Evolutionary conservation across 2,113 vertebrate species (phyloP).

Genomic region (Progne subis): DNA sequence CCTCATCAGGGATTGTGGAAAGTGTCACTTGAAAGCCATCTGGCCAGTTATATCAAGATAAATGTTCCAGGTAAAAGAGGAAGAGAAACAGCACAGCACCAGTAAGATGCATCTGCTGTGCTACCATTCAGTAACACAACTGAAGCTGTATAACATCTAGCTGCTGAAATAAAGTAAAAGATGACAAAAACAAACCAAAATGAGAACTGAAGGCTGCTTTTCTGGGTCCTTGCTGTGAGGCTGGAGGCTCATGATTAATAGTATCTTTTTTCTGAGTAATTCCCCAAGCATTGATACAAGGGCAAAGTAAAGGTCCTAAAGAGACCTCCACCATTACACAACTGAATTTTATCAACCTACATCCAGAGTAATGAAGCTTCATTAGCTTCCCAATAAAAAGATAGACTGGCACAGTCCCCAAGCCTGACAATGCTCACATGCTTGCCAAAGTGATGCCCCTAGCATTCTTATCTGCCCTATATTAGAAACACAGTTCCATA

Average conservation of each 20-base stretch:
- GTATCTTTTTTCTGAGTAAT: background rate
- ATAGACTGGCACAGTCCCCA: background rate
- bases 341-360: background rate
- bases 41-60: background rate
- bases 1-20: background rate
- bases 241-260: background rate
- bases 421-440: background rate
- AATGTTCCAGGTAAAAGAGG: background rate
- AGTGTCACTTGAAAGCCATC: background rate
- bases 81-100: background rate
- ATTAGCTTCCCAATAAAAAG: background rate
- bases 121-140: background rate
- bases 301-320: background rate
- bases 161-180: background rate
- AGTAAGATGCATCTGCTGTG: background rate
- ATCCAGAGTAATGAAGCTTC: background rate
- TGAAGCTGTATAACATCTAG: background rate
- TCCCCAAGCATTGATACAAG: background rate
- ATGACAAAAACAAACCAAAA: background rate
- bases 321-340: background rate
- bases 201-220: background rate
- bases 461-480: background rate
- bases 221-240: background rate
- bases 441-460: background rate
- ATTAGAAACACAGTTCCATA: background rate